Conservation (phyloP, 2,113 vertebrate genomes). For the Scatophagus argus region DNA sequence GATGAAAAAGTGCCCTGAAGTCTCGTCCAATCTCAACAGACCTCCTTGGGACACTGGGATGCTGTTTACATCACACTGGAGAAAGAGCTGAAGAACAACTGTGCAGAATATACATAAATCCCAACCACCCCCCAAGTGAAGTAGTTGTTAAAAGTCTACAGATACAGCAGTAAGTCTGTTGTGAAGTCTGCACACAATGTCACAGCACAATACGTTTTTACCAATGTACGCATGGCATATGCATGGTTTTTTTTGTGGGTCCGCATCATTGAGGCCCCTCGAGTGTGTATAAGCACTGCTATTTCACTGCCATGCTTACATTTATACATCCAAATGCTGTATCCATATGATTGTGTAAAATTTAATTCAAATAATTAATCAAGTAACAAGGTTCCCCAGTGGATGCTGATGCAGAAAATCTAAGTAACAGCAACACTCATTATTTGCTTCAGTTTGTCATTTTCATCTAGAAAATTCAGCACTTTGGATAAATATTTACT, state of each 20-base stretch:
- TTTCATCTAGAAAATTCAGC: background rate
- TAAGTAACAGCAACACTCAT: background rate
- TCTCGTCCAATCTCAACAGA: background rate
- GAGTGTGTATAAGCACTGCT: background rate
- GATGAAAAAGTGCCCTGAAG: background rate
- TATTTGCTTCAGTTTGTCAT: background rate
- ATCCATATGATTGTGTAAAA: background rate
- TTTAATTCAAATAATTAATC: background rate
- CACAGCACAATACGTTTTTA: background rate
- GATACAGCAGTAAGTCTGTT: background rate
- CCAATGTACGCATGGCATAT: background rate
- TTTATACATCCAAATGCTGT: background rate
- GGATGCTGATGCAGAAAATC: background rate
- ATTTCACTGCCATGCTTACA: background rate
- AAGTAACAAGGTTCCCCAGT: background rate
- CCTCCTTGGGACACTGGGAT: background rate
- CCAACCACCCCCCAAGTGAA: background rate
- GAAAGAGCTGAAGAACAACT: too few relatives aligned
- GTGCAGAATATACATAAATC: constrained; percentile 3
- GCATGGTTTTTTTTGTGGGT: background rate
- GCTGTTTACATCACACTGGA: constrained; percentile 18
- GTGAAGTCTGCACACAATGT: background rate
- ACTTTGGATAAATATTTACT: background rate
- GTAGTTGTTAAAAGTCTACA: background rate
- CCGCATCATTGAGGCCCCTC: background rate